These are phyloP conservation scores for Parauchenoglanis ngamensis DNA, from an alignment of 2,797 vertebrate species.

Conservation along the genomic window DNA sequence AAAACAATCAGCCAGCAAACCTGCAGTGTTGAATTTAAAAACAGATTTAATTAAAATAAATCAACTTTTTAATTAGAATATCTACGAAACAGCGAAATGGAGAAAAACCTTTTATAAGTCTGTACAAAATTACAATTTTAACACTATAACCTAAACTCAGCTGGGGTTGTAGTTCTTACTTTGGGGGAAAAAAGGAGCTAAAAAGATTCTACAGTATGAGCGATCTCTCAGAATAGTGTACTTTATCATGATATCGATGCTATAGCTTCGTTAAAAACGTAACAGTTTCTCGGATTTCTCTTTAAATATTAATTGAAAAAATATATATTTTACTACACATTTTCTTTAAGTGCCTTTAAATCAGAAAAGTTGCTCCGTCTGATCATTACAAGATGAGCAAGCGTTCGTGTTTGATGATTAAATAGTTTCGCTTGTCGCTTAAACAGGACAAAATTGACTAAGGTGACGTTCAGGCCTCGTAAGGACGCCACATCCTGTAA, in stretches of 20 bases:
- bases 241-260: background rate
- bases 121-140: background rate
- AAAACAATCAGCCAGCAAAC: background rate
- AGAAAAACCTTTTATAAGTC: background rate
- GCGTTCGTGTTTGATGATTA: background rate
- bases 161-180: background rate
- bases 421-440: background rate
- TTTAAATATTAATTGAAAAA: background rate
- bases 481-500: background rate
- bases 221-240: background rate
- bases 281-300: background rate
- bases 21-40: background rate
- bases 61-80: background rate
- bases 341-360: background rate
- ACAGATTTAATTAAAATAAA: background rate
- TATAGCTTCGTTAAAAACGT: background rate
- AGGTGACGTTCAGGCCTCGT: conserved; percentile 12
- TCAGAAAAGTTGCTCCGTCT: background rate
- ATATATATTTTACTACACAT: background rate
- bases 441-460: background rate
- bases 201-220: background rate
- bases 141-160: background rate
- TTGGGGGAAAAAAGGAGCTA: background rate
- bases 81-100: too few species aligned
- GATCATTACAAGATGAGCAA: too few species aligned